Percentiles rank a stretch among this genome's conserved stretches.
phyloP scores from a whole-genome alignment of 2,797 vertebrate species.

The Manis pentadactyla region DNA sequence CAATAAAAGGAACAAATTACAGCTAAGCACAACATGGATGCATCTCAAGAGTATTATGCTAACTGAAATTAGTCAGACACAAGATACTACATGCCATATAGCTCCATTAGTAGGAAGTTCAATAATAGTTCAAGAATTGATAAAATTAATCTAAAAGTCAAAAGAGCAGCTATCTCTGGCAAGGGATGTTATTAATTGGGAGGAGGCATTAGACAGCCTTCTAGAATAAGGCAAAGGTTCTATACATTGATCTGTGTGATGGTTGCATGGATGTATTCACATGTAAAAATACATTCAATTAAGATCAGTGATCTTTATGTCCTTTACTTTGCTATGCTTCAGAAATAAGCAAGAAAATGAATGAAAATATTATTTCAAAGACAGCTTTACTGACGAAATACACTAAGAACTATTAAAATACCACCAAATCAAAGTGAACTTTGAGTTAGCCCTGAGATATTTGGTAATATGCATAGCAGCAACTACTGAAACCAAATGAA shows the following conservation, averaged over 20 bases:
- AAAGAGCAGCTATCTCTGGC: not conserved
- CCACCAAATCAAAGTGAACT: not conserved
- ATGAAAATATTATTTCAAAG: not conserved
- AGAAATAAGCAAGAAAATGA: not conserved
- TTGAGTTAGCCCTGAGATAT: not conserved
- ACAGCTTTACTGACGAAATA: conserved; percentile 2
- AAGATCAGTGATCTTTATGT: not conserved
- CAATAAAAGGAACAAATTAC: conserved; percentile 23
- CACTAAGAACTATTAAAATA: not conserved
- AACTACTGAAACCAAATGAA: not conserved
- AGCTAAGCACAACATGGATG: not conserved
- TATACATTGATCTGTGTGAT: not conserved
- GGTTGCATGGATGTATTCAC: too few relatives aligned
- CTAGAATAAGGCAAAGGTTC: not conserved
- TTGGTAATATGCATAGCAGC: not conserved
- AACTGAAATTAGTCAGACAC: conserved; percentile 16
- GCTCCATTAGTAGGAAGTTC: not conserved
- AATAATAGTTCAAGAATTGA: not conserved
- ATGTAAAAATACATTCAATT: not conserved
- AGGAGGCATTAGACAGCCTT: not conserved
- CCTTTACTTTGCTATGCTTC: not conserved
- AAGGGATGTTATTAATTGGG: not conserved
- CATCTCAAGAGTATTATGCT: not conserved
- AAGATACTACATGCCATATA: not conserved
- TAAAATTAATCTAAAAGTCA: not conserved